Evolutionary conservation across 1,140 invertebrate species (phyloP), one percentile per base, ranked within the genome.

Genomic region (Drosophila littoralis): DNA sequence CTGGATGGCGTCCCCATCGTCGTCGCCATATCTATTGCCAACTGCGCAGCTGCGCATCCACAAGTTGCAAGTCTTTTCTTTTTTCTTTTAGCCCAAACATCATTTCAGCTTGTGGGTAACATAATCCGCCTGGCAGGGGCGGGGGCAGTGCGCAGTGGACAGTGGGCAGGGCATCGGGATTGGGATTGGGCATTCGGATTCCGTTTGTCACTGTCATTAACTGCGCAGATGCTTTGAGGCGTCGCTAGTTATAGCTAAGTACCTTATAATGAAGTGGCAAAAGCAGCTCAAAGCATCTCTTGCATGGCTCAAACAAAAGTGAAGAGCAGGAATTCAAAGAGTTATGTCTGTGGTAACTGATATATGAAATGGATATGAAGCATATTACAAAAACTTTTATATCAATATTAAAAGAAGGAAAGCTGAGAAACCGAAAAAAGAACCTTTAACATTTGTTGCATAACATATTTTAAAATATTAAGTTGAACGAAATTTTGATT

Each of bases 211-310:
- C 32, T 64, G 45, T 17, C 67, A 55, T 52, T 68, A 57, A 65
- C 59, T 40, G 50, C 50, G 63, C 76, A 82, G 52, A 36, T 75
- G 63, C 22, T 57, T 67, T 51, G 65, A 63, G 55, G 72, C 77
- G 77, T 65, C 60, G 64, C 68, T 64, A 45, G 66, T 70, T 88
- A 83, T 79, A 76, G 80, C 72, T 88, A 83, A 88, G 84, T 88
- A 75, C 77, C 65, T 86, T 83, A 79, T 88, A 83, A 88, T 88
- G 79, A 88, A 88, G 79, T 88, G 73, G 83, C 79, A 78, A 81
- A 82, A 78, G 66, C 22, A 28, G 22, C 22, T 79, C 10, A 35
- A 70, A 70, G 66, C 60, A 65, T 73, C 69, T 77, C 13, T 60
- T 15, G 13, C 45, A 70, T 51, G 64, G 15, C 46, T 12, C 10